Conservation (phyloP, 2,113 vertebrate species). For the Micromys minutus region DNA sequence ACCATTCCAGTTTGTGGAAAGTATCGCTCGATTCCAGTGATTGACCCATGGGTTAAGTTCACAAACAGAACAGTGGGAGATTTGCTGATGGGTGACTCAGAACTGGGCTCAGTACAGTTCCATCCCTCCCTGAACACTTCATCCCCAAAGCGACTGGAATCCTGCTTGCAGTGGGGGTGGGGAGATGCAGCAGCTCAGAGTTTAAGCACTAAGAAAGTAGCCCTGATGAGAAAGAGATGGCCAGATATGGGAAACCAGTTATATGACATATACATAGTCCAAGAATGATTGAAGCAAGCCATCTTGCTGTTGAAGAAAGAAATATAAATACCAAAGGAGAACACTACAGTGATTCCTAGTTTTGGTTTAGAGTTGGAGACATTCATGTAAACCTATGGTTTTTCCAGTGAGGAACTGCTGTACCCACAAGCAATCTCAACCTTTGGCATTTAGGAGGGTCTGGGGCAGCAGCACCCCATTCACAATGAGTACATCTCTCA, state of each 20-base stretch:
- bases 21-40: background rate
- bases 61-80: background rate
- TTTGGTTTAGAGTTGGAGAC: background rate
- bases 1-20: background rate
- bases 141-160: background rate
- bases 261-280: background rate
- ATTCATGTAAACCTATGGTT: background rate
- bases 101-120: background rate
- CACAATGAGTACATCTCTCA: background rate
- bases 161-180: accelerated
- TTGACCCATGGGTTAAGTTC: background rate
- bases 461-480: background rate
- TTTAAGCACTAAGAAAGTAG: background rate
- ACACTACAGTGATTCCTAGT: background rate
- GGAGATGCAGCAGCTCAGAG: background rate
- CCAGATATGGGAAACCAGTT: background rate
- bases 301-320: background rate
- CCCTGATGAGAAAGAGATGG: background rate
- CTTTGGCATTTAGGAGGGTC: background rate
- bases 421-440: background rate
- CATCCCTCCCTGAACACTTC: background rate
- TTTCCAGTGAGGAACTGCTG: background rate
- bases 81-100: background rate
- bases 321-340: background rate
- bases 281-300: background rate